Base-by-base conservation (phyloP, 2,888 invertebrate genomes). In the Amiota mariae region DNA sequence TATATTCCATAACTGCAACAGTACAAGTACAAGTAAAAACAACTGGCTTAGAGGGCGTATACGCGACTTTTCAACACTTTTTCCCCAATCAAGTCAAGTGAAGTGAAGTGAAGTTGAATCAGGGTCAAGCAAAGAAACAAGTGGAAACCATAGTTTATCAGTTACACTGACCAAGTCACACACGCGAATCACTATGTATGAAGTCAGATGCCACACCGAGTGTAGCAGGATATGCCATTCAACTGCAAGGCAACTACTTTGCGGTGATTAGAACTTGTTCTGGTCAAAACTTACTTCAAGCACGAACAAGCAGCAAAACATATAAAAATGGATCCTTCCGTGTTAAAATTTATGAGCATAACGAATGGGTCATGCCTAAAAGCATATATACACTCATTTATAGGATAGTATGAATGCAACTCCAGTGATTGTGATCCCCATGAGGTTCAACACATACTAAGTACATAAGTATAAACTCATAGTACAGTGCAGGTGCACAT, bases 271-370 rank as follows among this genome's bases (percentile, higher is more conserved):
- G 61, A 68, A 54, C 12, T 54, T 48, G 48, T 61, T 59, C 51
- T 36, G 36, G 36, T 36, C 11, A 68, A 15, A 68, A 20, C 67
- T 63, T 49, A 46, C 64, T 24, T 54, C 13, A 54, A 71, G 9
- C 15, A 24, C 11, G 46, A 20, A 47, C 12, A 11, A 63, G 36
- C 24, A 63, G 46, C 56, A 57, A 68, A 12, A 8, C n/a, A 63
- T 46, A 63, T 57, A 57, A 57, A 71, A 71, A 54, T 49, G 51
- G 64, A 11, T 63, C 36, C 36, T 36, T 54, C 10, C 51, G 51
- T 71, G 48, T 48, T 71, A 20, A 71, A 64, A 71, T 63, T 63
- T 71, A 63, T 24, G 51, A 54, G 24, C 47, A n/a, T 54, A 36
- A 36, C 36, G 36, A 36, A 36, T 36, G 36, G 36, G 51, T 24